Conservation (phyloP, 2,797 vertebrate species). For the Sebastes miniatus region DNA sequence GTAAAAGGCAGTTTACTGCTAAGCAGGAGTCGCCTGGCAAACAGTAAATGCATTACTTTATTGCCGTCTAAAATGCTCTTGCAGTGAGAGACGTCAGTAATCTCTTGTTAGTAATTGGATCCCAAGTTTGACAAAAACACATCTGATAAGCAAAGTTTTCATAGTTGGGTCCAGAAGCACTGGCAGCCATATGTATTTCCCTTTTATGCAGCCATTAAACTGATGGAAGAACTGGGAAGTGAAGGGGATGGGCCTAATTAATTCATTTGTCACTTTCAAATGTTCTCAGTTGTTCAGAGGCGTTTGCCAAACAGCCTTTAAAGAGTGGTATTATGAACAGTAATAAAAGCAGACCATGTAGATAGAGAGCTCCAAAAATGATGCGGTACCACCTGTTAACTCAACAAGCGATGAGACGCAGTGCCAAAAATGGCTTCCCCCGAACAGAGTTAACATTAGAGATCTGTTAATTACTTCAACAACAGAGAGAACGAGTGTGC, state of each 20-base stretch:
- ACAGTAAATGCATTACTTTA: constrained; percentile 29
- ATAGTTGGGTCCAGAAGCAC: constrained; percentile 24
- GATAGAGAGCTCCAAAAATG: constrained; percentile 36
- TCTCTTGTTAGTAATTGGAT: constrained; percentile 29
- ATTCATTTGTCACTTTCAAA: constrained; percentile 61
- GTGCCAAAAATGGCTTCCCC: constrained; percentile 28
- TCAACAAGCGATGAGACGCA: constrained; percentile 11
- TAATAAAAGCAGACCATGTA: constrained; percentile 33
- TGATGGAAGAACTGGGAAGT: constrained; percentile 44
- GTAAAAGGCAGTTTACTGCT: background rate
- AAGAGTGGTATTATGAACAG: constrained; percentile 36
- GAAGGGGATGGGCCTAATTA: constrained; percentile 45
- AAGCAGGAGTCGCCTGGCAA: constrained; percentile 1
- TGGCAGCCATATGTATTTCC: constrained; percentile 25
- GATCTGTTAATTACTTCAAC: constrained; percentile 35
- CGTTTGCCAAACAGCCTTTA: constrained; percentile 57
- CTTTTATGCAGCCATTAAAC: constrained; percentile 58
- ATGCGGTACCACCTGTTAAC: constrained; percentile 53
- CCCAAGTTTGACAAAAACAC: constrained; percentile 24
- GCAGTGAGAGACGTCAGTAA: constrained; percentile 26
- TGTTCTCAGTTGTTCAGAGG: constrained; percentile 27
- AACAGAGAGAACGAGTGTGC: background rate
- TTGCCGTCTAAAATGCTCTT: constrained; percentile 24
- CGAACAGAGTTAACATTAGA: constrained; percentile 18
- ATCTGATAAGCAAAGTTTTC: constrained; percentile 53